Conservation (phyloP, 2,888 invertebrate genomes). For the Patella depressa region DNA sequence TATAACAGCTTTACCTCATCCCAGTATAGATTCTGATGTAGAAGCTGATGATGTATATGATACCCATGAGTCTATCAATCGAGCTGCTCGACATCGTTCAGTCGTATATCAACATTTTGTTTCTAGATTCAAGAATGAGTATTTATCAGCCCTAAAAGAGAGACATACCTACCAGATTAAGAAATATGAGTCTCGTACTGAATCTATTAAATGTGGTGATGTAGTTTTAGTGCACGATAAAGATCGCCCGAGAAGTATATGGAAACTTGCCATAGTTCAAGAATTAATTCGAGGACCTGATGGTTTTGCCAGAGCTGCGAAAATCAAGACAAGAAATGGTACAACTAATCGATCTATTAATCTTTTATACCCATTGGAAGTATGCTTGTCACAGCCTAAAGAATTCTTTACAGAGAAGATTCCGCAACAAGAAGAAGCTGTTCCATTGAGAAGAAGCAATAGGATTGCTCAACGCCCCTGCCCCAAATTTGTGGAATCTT, state of each 20-base stretch:
- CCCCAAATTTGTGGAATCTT: background rate
- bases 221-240: background rate
- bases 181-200: background rate
- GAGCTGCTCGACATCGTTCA: constrained; percentile 3
- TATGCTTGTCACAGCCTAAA: background rate
- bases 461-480: background rate
- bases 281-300: background rate
- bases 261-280: background rate
- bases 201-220: background rate
- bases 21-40: background rate
- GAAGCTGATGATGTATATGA: background rate
- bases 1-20: background rate
- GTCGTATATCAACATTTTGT: background rate
- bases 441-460: background rate
- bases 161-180: background rate
- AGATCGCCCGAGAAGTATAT: background rate
- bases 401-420: background rate
- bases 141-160: background rate
- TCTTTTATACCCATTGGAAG: constrained; percentile 3
- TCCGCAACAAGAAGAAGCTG: background rate
- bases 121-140: background rate
- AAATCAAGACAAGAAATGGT: background rate
- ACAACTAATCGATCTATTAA: background rate
- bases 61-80: background rate
- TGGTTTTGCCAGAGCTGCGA: background rate